Base-by-base conservation (phyloP, 2,888 invertebrate species). In the Leptothorax acervorum region DNA sequence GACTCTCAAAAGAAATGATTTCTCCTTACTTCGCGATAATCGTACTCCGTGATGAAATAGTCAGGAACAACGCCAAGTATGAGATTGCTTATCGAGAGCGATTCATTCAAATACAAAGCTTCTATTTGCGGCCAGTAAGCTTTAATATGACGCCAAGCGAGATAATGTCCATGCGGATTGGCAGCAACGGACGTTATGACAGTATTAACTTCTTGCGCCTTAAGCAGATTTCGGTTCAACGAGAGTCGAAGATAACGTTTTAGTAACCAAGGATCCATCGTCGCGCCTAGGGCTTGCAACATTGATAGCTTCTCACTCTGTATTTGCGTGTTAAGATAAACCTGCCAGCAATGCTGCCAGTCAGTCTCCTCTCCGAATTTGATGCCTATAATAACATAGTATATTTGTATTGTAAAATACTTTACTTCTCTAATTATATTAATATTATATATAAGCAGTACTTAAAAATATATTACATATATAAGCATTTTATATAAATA, bases 191-290 rank as follows among this genome's bases (percentile, higher is more conserved):
- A 96, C 0, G 96, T 96, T 66, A 98, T 95, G 0, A 98, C 97
- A 0, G 96, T 94, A 62, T 97, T 96, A 0, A 98, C 97, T 89
- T 97, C 97, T 88, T 97, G 96, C 0, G 97, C 96, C 90, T 96
- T 96, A 31, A 98, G 96, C 91, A 96, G 96, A 63, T 96, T 96
- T 90, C 97, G 96, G 82, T 98, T 96, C 53, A 98, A 95, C 0
- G 97, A 96, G 85, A 97, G 96, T 73, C 97, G 96, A 73, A 98
- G 96, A 95, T 98, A 97, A 96, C 97, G 96, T 93, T 97, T 97
- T 57, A 98, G 95, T 39, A 98, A 95, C 98, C 98, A 98, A 48
- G 97, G 97, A 93, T 98, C 97, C 0, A 96, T 95, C 0, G 97
- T 96, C 53, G 97, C 96, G 0, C 97, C 97, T 84, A 98, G 94